Evolutionary conservation across 1,140 invertebrate genomes (phyloP).

Genomic region (Contarinia nasturtii): DNA sequence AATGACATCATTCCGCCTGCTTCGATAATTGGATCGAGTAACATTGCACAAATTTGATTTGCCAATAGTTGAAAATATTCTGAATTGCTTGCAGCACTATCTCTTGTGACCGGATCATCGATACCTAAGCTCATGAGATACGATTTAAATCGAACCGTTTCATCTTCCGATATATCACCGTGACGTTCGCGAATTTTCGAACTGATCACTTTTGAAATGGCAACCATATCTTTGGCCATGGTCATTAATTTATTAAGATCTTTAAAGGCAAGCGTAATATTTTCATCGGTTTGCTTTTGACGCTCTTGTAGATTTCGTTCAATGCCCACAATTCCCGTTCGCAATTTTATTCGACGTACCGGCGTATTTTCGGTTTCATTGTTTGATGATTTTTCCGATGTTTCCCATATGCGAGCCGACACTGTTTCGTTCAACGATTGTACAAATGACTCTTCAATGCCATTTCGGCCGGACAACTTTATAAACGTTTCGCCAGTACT

Average conservation of each 20-base stretch:
- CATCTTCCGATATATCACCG: slow-evolving; percentile 92
- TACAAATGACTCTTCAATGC: slow-evolving; percentile 51
- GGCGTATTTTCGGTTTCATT: slow-evolving; percentile 13
- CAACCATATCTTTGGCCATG: slow-evolving; percentile 95
- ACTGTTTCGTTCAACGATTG: slow-evolving; percentile 39
- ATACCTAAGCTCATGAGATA: slow-evolving; percentile 93
- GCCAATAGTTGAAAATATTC: slow-evolving; percentile 77
- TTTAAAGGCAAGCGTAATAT: slow-evolving; percentile 84
- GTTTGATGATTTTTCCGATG: slow-evolving; percentile 12
- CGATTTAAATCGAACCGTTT: slow-evolving; percentile 89
- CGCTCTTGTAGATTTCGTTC: slow-evolving; percentile 81
- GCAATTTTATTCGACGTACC: slow-evolving; percentile 39
- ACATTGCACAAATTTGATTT: slow-evolving; percentile 63
- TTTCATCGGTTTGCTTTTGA: slow-evolving; percentile 75
- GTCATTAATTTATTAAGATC: slow-evolving; percentile 87
- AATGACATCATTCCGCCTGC: slow-evolving; percentile 91
- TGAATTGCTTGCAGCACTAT: slow-evolving; percentile 68
- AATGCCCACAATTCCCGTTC: slow-evolving; percentile 87
- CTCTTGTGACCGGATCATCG: slow-evolving; percentile 88
- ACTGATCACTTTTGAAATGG: slow-evolving; percentile 79
- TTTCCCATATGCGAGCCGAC: slow-evolving; percentile 40
- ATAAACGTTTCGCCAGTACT: slow-evolving; percentile 50
- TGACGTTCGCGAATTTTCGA: slow-evolving; percentile 85
- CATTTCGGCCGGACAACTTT: slow-evolving; percentile 77
- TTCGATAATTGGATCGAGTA: slow-evolving; percentile 67